phyloP scores from a whole-genome alignment of 2,888 invertebrate species.

The Ligdia adustata region DNA sequence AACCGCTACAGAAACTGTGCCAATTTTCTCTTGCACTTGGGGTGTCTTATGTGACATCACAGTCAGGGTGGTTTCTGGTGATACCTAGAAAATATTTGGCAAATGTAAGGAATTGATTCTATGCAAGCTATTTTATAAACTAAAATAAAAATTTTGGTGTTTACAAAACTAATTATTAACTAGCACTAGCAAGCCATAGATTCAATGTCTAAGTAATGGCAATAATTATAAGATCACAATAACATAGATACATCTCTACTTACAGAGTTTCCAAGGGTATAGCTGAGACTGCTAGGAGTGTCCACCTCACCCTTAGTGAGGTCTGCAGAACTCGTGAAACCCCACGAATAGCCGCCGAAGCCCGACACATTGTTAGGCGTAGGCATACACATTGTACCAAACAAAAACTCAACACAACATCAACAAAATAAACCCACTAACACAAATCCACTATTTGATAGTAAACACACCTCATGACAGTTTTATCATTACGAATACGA shows the following conservation, averaged over 20 bases:
- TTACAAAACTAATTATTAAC: too few relatives aligned
- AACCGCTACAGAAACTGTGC: constrained; percentile 71
- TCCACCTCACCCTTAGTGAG: constrained; percentile 80
- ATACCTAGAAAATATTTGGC: constrained; percentile 60
- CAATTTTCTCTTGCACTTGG: constrained; percentile 78
- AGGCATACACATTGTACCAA: constrained; percentile 81
- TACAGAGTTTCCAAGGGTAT: constrained; percentile 79
- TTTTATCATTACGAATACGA: constrained; percentile 74
- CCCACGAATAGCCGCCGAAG: constrained; percentile 82
- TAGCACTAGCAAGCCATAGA: too few relatives aligned
- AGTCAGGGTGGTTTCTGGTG: constrained; percentile 78
- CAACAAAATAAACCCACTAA: constrained; percentile 69
- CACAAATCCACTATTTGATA: constrained; percentile 74
- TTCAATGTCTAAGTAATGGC: too few relatives aligned
- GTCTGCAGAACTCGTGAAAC: constrained; percentile 77
- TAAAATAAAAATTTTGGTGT: too few relatives aligned
- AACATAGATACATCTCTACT: constrained; percentile 36
- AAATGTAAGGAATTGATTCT: not conserved
- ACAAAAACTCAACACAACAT: constrained; percentile 54
- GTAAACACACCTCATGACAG: constrained; percentile 82
- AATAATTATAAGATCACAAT: too few relatives aligned
- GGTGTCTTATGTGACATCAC: constrained; percentile 81
- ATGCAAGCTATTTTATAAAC: too few relatives aligned
- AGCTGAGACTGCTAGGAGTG: constrained; percentile 78
- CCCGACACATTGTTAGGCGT: constrained; percentile 81